These are phyloP conservation scores for Tetramorium bicarinatum DNA, from an alignment of 2,888 invertebrate species.

Conservation along the genomic window DNA sequence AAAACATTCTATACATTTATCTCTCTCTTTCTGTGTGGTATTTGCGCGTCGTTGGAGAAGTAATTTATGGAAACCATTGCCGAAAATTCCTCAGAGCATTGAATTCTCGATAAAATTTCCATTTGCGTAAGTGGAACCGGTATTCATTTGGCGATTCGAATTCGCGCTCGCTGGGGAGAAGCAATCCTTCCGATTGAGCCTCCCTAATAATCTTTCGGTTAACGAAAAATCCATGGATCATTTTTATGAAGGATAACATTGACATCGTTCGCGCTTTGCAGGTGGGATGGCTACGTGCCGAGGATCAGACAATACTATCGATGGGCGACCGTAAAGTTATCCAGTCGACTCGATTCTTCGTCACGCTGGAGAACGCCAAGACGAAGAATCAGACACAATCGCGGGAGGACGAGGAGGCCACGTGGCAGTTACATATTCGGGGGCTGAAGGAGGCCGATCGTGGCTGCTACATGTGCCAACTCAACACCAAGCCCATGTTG, in stretches of 20 bases:
- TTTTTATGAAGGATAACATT: not conserved
- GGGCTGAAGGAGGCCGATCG: conserved; percentile 91
- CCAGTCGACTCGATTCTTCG: conserved; percentile 91
- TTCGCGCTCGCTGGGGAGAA: not conserved
- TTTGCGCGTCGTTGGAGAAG: not conserved
- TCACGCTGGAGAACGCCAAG: conserved; percentile 87
- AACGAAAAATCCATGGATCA: not conserved
- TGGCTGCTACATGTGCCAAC: conserved; percentile 94
- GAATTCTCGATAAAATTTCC: conserved; percentile 27
- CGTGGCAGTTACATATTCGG: conserved; percentile 92
- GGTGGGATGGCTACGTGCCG: conserved; percentile 93
- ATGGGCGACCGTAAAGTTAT: conserved; percentile 92
- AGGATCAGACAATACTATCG: conserved; percentile 92
- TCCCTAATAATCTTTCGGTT: not conserved
- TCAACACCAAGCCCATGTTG: conserved; percentile 92
- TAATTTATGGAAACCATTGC: conserved; percentile 16
- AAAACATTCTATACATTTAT: conserved; percentile 4
- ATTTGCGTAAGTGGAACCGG: not conserved
- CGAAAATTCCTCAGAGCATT: conserved; percentile 2
- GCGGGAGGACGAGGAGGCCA: conserved; percentile 89
- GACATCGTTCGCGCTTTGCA: conserved; percentile 80
- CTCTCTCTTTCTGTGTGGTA: not conserved
- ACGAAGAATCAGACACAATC: conserved; percentile 79
- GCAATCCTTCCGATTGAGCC: not conserved
- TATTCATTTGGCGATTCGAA: not conserved